Base-by-base conservation (phyloP, 2,113 vertebrate species). In the Chionomys nivalis region DNA sequence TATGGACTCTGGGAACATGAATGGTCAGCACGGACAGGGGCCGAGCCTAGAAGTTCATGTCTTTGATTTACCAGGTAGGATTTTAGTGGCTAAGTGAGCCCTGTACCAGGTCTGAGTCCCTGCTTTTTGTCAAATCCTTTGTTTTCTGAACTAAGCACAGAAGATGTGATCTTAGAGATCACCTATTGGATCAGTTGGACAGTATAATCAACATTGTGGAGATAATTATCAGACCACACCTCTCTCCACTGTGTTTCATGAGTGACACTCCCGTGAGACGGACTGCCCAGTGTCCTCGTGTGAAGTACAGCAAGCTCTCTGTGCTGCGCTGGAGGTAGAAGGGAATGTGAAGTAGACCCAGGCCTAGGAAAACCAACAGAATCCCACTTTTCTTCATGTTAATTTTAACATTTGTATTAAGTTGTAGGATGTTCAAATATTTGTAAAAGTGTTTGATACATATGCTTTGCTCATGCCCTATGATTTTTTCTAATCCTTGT, bases 1-100 rank as follows among this genome's bases (percentile, higher is more conserved):
- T 68, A 44, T n/a, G 90, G 96, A 83, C 88, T 78, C 90, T 55
- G 77, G 97, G 95, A 97, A 94, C 92, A 79, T 92, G 76, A 93
- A 81, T 33, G 70, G 93, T 91, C 95, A 87, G 73, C 90, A 83
- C 82, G 70, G 96, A 94, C 93, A 95, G 83, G 87, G 79, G 70
- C 68, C 85, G 93, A 94, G 49, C 83, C 94, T 97, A 86, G 78
- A 93, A 78, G 87, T 91, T 96, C 86, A 95, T 97, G 93, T 96
- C 96, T 94, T 44, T 92, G 17, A 93, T 91, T 33, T 94, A 78
- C 63, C 96, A 98, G 97, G 97, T 98, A 95, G 94, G 94, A 87
- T 83, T 95, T 94, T 63, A 85, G 61, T 92, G 77, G 4, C 49
- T 55, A 87, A 61, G 31, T n/a, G 77, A 91, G 55, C 36, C 36